Percentiles rank a stretch among this genome's conserved stretches.
These are phyloP conservation scores for Loripinus fragilis DNA, from an alignment of 2,888 invertebrate species.

Conservation along the genomic window DNA sequence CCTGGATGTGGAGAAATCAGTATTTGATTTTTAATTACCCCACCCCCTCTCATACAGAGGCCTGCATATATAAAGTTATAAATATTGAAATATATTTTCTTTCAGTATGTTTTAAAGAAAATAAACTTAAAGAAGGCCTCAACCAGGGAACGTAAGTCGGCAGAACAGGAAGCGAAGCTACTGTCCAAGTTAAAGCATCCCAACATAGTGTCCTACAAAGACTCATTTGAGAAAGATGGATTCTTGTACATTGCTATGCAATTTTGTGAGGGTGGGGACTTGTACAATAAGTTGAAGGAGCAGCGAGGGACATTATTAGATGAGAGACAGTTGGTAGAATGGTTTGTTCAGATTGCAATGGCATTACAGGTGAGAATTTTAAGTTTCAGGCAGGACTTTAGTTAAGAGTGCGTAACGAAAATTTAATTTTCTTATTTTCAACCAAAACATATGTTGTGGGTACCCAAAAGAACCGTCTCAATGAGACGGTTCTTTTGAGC, in stretches of 20 bases:
- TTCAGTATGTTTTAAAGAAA: slow-evolving; percentile 83
- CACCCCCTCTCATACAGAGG: no score
- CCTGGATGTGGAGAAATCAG: no score
- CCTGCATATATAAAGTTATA: background rate
- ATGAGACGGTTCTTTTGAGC: no score
- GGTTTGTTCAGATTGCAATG: slow-evolving; percentile 85
- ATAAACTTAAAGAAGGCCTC: slow-evolving; percentile 82
- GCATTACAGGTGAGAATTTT: slow-evolving; percentile 83
- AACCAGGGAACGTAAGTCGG: slow-evolving; percentile 81
- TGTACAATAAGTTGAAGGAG: slow-evolving; percentile 83
- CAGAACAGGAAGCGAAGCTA: slow-evolving; percentile 84
- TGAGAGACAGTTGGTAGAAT: slow-evolving; percentile 84
- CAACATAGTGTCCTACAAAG: slow-evolving; percentile 84
- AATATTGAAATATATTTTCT: slow-evolving; percentile 16
- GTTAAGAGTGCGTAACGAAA: no score
- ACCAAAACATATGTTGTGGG: no score
- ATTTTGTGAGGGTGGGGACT: slow-evolving; percentile 84
- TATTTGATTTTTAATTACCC: no score
- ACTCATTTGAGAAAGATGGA: slow-evolving; percentile 84
- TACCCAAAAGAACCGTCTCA: no score
- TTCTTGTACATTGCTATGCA: slow-evolving; percentile 84
- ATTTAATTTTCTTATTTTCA: no score
- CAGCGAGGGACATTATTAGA: slow-evolving; percentile 82
- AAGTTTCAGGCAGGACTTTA: no score
- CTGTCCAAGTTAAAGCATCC: slow-evolving; percentile 84